phyloP scores from a whole-genome alignment of 2,888 invertebrate species.

The Bruchidius siliquastri region DNA sequence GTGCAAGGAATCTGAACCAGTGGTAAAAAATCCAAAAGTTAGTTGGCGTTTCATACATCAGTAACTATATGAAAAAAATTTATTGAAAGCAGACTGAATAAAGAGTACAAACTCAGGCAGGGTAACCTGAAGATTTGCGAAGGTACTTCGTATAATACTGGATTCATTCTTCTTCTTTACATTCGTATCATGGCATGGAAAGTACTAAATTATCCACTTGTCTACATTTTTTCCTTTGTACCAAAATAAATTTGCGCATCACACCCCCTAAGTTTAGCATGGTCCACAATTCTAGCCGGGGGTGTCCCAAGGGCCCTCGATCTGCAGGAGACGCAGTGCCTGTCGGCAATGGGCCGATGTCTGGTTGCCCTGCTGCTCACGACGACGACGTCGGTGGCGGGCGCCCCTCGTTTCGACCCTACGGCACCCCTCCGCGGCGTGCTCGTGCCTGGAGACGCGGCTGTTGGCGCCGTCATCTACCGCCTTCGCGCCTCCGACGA shows the following conservation, averaged over 20 bases:
- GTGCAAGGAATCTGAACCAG: too few relatives aligned
- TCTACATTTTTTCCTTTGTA: too few relatives aligned
- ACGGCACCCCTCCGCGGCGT: slow-evolving; percentile 78
- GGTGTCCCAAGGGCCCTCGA: background rate
- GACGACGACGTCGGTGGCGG: slow-evolving; percentile 32
- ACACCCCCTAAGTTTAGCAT: background rate
- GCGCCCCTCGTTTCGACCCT: slow-evolving; percentile 80
- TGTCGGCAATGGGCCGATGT: slow-evolving; percentile 31
- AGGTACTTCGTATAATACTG: too few relatives aligned
- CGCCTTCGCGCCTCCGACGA: slow-evolving; percentile 78
- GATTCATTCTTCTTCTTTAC: too few relatives aligned
- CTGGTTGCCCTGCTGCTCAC: slow-evolving; percentile 26
- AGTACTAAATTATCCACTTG: too few relatives aligned
- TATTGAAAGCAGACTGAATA: too few relatives aligned
- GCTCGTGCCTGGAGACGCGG: slow-evolving; percentile 77
- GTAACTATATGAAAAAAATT: too few relatives aligned
- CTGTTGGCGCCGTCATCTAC: slow-evolving; percentile 80
- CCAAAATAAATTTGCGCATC: background rate
- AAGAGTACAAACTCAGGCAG: too few relatives aligned
- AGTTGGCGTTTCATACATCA: too few relatives aligned
- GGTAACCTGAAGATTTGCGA: too few relatives aligned
- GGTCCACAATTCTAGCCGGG: background rate
- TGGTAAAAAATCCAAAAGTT: too few relatives aligned
- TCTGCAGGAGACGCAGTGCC: slow-evolving; percentile 6
- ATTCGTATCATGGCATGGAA: too few relatives aligned